These are phyloP conservation scores for Lochmaea capreae DNA, from an alignment of 2,888 invertebrate genomes.

Conservation along the genomic window DNA sequence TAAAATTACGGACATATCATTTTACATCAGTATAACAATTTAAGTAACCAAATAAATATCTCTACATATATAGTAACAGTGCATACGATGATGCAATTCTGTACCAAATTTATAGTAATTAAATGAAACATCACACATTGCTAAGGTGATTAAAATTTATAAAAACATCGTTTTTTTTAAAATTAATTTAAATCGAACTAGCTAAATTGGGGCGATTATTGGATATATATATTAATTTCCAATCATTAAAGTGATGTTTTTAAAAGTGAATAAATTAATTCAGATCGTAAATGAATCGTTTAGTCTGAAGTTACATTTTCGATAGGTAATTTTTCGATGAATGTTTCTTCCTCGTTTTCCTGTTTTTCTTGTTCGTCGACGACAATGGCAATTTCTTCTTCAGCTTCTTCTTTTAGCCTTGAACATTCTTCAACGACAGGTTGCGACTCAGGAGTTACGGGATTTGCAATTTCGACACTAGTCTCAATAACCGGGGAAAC, in stretches of 20 bases:
- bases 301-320: conserved; percentile 13
- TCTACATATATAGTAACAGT: conserved; percentile 14
- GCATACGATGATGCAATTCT: conserved; percentile 9
- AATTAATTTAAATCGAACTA: conserved; percentile 13
- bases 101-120: conserved; percentile 8
- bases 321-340: background rate
- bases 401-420: background rate
- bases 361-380: conserved; percentile 7
- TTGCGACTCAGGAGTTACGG: conserved; percentile 12
- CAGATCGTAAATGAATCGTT: conserved; percentile 11
- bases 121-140: conserved; percentile 18
- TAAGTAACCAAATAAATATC: conserved; percentile 24
- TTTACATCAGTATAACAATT: conserved; percentile 14
- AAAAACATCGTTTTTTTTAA: background rate
- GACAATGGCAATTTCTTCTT: conserved; percentile 13
- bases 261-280: conserved; percentile 13
- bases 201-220: conserved; percentile 12
- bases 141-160: conserved; percentile 6
- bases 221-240: conserved; percentile 10
- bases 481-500: conserved; percentile 3
- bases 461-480: conserved; percentile 3
- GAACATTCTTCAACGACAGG: background rate
- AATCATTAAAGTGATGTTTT: conserved; percentile 14
- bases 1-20: conserved; percentile 6
- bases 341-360: background rate